These are phyloP conservation scores for Malurus melanocephalus DNA, from an alignment of 2,113 vertebrate species.

Conservation along the genomic window DNA sequence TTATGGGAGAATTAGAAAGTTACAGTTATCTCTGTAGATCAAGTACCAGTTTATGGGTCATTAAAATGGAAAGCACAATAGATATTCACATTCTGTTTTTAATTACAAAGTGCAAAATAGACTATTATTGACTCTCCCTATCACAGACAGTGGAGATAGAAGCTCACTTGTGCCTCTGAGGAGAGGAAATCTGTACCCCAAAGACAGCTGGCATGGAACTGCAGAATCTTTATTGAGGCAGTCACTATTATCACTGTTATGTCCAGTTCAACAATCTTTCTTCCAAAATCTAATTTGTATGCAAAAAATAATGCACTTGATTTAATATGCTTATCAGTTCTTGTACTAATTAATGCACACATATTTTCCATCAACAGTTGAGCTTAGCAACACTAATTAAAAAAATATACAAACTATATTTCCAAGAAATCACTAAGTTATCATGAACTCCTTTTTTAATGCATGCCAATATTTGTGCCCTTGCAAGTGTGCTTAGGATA, in stretches of 20 bases:
- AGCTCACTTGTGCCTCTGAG: neutral
- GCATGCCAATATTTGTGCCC: neutral
- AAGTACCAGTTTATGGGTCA: neutral
- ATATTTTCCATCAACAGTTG: slow-evolving; percentile 47
- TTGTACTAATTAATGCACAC: slow-evolving; percentile 55
- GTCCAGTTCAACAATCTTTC: slow-evolving; percentile 12
- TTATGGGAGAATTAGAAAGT: neutral
- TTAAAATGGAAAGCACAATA: neutral
- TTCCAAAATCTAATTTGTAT: slow-evolving; percentile 51
- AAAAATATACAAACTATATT: slow-evolving; percentile 26
- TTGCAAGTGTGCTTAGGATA: neutral
- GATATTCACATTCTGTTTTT: neutral
- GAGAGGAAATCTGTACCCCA: neutral
- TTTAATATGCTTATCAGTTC: slow-evolving; percentile 47
- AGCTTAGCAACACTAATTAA: slow-evolving; percentile 53
- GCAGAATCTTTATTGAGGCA: neutral
- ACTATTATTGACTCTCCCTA: neutral
- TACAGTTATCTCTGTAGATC: neutral
- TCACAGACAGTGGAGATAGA: neutral
- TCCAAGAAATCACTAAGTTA: slow-evolving; percentile 9
- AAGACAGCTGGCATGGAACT: neutral
- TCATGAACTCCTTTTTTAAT: neutral
- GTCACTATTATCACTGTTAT: neutral
- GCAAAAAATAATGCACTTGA: slow-evolving; percentile 40
- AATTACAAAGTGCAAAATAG: neutral